Percentiles rank a stretch among this genome's conserved stretches.
phyloP scores from a whole-genome alignment of 2,113 vertebrate genomes.

The Meriones unguiculatus region DNA sequence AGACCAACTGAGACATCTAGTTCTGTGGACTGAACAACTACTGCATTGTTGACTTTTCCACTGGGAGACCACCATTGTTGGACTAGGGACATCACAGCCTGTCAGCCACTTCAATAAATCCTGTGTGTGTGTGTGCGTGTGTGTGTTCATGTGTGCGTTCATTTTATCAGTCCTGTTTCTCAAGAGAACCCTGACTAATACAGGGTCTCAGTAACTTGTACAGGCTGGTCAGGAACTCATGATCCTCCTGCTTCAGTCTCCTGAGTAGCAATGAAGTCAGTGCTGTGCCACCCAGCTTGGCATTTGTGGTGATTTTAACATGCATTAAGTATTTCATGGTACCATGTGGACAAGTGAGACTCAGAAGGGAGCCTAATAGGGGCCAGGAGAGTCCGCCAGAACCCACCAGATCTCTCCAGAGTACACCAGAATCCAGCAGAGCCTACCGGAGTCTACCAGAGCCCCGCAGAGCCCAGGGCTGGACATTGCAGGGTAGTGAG shows the following conservation, averaged over 20 bases:
- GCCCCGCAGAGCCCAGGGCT: no score
- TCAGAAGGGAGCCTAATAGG: not conserved
- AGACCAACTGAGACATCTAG: not conserved
- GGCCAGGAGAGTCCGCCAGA: not conserved
- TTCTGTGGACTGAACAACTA: not conserved
- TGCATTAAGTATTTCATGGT: not conserved
- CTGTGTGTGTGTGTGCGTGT: not conserved
- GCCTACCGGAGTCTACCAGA: not conserved
- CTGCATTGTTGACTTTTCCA: not conserved
- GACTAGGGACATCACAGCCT: not conserved
- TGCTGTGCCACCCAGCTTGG: not conserved
- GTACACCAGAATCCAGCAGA: not conserved
- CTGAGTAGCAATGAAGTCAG: not conserved
- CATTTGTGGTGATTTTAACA: not conserved
- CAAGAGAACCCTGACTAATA: not conserved
- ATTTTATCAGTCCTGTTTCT: not conserved
- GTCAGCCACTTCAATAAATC: not conserved
- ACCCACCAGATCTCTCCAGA: not conserved
- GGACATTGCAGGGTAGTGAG: not conserved
- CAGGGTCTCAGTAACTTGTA: not conserved
- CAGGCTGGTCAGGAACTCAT: not conserved
- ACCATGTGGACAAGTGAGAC: no score
- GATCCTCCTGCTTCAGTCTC: not conserved
- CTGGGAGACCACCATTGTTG: not conserved
- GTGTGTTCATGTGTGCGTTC: not conserved